These are phyloP conservation scores for Steatornis caripensis DNA, from an alignment of 2,113 vertebrate genomes.

Conservation along the genomic window DNA sequence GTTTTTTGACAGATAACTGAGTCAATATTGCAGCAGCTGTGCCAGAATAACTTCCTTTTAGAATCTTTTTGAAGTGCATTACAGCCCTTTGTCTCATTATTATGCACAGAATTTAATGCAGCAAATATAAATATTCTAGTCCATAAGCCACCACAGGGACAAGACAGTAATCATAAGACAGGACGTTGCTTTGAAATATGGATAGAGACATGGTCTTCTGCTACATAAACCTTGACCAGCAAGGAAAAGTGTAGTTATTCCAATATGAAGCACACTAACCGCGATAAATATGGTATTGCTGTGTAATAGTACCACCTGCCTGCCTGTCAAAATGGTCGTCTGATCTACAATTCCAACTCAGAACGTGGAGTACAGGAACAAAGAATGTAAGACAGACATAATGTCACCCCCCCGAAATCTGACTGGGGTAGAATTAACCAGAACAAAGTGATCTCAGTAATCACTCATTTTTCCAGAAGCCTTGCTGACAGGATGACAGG, in stretches of 20 bases:
- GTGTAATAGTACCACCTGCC: conserved; percentile 23
- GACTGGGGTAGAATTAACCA: conserved; percentile 5
- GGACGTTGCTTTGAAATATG: neutral
- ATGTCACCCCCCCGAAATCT: neutral
- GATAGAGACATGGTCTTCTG: neutral
- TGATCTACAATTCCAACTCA: neutral
- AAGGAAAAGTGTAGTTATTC: neutral
- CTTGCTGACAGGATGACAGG: conserved; percentile 36
- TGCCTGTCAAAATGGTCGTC: conserved; percentile 31
- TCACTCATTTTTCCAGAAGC: neutral
- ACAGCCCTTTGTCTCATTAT: neutral
- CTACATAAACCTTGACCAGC: neutral
- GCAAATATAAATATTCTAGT: neutral
- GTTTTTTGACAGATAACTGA: neutral
- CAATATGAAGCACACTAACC: neutral
- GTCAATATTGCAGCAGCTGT: neutral
- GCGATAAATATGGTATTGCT: neutral
- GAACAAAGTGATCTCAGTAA: conserved; percentile 17
- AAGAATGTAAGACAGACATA: conserved; percentile 14
- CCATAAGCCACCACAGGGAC: neutral
- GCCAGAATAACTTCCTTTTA: neutral
- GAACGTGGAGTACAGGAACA: neutral
- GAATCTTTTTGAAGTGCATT: neutral
- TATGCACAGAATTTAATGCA: neutral
- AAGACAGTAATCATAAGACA: neutral